Percentiles rank a stretch among this genome's conserved stretches.
These are phyloP conservation scores for Tipula helvola DNA, from an alignment of 2,888 invertebrate genomes.

Conservation along the genomic window DNA sequence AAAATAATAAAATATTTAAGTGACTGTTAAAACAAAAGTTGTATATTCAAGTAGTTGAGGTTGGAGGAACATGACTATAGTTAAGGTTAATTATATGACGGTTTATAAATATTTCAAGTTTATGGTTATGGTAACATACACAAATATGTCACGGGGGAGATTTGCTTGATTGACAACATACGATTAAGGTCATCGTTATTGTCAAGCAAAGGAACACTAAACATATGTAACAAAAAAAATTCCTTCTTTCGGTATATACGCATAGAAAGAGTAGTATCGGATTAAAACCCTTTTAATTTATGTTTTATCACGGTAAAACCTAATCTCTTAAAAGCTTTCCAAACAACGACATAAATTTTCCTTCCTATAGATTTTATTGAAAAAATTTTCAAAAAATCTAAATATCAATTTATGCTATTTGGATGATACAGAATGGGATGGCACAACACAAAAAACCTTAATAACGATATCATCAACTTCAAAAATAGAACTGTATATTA, in stretches of 20 bases:
- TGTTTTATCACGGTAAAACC: neutral
- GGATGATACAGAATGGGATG: neutral
- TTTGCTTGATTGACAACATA: neutral
- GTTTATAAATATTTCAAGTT: neutral
- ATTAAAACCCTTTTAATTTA: neutral
- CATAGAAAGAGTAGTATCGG: neutral
- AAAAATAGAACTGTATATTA: neutral
- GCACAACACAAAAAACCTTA: neutral
- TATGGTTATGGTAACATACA: neutral
- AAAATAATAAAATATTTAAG: neutral
- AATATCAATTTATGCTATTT: neutral
- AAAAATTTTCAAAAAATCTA: neutral
- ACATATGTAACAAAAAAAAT: neutral
- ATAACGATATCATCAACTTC: neutral
- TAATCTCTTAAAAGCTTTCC: neutral
- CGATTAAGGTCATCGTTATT: neutral
- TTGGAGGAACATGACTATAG: neutral
- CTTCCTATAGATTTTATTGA: neutral
- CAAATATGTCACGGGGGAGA: neutral
- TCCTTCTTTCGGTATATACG: neutral
- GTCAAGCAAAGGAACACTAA: too few species aligned
- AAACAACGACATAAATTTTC: neutral
- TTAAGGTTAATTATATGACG: neutral
- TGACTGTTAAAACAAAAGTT: neutral
- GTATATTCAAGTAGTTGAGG: neutral